phyloP scores from a whole-genome alignment of 1,140 invertebrate genomes.

The Neomicropteryx cornuta region DNA sequence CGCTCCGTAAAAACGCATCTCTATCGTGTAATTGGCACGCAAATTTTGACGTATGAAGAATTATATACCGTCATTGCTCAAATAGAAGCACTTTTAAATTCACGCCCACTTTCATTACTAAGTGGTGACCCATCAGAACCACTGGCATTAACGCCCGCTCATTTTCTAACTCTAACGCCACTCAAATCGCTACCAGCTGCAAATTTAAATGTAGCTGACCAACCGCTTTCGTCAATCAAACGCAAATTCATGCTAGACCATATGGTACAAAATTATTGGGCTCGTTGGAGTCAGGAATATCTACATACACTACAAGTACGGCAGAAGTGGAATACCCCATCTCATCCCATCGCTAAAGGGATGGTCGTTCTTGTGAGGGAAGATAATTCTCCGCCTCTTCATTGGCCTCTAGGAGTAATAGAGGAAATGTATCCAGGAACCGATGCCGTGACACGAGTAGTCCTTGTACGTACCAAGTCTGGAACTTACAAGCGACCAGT shows the following conservation, averaged over 20 bases:
- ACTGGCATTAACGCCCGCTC: constrained; percentile 16
- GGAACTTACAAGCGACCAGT: constrained; percentile 6
- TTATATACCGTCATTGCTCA: constrained; percentile 11
- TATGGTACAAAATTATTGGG: constrained; percentile 14
- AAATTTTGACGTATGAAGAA: constrained; percentile 12
- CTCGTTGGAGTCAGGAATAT: constrained; percentile 14
- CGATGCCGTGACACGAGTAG: constrained; percentile 6
- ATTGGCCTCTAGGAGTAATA: constrained; percentile 8
- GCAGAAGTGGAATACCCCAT: constrained; percentile 8
- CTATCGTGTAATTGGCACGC: constrained; percentile 9
- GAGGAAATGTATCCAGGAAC: constrained; percentile 3
- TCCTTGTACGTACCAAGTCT: constrained; percentile 8
- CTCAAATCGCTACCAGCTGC: constrained; percentile 3
- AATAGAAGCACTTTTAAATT: constrained; percentile 12
- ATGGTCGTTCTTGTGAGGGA: constrained; percentile 10
- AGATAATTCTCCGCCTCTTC: constrained; percentile 1
- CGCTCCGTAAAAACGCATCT: constrained; percentile 17
- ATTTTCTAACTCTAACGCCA: constrained; percentile 17
- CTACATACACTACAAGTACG: constrained; percentile 5
- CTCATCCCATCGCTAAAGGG: not conserved
- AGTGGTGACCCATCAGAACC: constrained; percentile 10
- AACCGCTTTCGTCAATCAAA: constrained; percentile 8
- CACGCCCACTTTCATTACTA: constrained; percentile 6
- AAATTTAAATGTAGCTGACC: not conserved
- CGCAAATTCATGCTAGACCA: not conserved